Evolutionary conservation across 2,797 vertebrate species (phyloP).

Genomic region (Melanogrammus aeglefinus): DNA sequence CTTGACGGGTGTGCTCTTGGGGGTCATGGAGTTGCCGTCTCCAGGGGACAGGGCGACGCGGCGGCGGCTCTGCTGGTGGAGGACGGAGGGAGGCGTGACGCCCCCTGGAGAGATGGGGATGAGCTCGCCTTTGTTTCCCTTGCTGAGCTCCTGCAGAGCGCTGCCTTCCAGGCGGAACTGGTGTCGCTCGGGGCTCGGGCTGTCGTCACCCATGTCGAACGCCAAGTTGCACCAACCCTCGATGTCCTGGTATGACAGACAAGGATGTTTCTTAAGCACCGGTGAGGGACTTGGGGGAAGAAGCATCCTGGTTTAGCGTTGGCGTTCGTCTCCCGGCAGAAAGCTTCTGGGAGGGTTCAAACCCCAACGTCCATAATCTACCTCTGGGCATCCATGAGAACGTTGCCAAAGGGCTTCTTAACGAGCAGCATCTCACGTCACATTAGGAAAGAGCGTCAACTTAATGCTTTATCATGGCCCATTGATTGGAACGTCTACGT

Average conservation of each 20-base stretch:
- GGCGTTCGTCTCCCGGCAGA: neutral
- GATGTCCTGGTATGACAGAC: slow-evolving; percentile 74
- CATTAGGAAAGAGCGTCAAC: neutral
- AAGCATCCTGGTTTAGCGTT: neutral
- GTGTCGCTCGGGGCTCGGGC: slow-evolving; percentile 70
- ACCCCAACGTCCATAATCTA: neutral
- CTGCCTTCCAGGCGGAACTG: slow-evolving; percentile 92
- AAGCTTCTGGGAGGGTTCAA: neutral
- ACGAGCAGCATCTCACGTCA: neutral
- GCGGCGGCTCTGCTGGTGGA: slow-evolving; percentile 82
- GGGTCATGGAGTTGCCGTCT: slow-evolving; percentile 85
- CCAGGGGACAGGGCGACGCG: slow-evolving; percentile 85
- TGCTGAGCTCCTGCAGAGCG: slow-evolving; percentile 90
- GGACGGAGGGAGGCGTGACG: slow-evolving; percentile 81
- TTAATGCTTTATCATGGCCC: neutral
- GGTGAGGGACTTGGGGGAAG: neutral
- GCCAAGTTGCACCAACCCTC: slow-evolving; percentile 94
- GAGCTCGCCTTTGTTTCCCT: slow-evolving; percentile 88
- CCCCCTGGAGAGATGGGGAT: slow-evolving; percentile 92
- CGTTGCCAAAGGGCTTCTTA: no score
- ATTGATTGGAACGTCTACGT: neutral
- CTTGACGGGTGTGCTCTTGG: slow-evolving; percentile 95
- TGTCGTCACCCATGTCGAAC: slow-evolving; percentile 87
- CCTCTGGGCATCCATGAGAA: no score
- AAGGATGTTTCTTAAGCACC: neutral